These are phyloP conservation scores for Hippocampus zosterae DNA, from an alignment of 2,113 vertebrate genomes.

Conservation along the genomic window DNA sequence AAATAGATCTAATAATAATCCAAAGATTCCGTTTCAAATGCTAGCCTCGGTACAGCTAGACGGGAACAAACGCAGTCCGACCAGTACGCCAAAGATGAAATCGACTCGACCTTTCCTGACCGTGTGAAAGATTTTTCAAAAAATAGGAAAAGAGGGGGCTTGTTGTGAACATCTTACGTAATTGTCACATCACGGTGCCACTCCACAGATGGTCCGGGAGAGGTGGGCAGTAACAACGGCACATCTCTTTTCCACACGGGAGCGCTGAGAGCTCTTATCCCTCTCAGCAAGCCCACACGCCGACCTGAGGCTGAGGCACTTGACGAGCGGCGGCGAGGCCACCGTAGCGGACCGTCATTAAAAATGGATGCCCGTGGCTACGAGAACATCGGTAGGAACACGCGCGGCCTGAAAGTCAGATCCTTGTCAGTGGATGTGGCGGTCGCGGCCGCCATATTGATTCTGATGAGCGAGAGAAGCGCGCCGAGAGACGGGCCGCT, in stretches of 20 bases:
- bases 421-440: conserved; percentile 27
- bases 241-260: conserved; percentile 62
- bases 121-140: conserved; percentile 37
- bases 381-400: conserved; percentile 50
- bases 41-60: background rate
- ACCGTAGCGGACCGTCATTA: conserved; percentile 58
- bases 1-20: too few relatives aligned
- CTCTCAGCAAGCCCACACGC: conserved; percentile 57
- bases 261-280: conserved; percentile 63
- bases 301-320: conserved; percentile 63
- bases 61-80: background rate
- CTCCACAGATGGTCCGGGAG: conserved; percentile 62
- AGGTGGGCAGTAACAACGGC: conserved; percentile 64
- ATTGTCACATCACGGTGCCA: conserved; percentile 49
- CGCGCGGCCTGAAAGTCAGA: conserved; percentile 11
- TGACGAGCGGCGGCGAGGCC: conserved; percentile 57
- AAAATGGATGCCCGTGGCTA: conserved; percentile 62
- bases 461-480: conserved; percentile 48
- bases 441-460: conserved; percentile 51
- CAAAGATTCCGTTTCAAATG: background rate
- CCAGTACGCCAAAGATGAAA: conserved; percentile 20
- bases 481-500: conserved; percentile 29
- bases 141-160: conserved; percentile 38
- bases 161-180: conserved; percentile 58
- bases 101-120: conserved; percentile 21